These are phyloP conservation scores for Lordiphosa mommai DNA, from an alignment of 1,140 invertebrate genomes.

Conservation along the genomic window DNA sequence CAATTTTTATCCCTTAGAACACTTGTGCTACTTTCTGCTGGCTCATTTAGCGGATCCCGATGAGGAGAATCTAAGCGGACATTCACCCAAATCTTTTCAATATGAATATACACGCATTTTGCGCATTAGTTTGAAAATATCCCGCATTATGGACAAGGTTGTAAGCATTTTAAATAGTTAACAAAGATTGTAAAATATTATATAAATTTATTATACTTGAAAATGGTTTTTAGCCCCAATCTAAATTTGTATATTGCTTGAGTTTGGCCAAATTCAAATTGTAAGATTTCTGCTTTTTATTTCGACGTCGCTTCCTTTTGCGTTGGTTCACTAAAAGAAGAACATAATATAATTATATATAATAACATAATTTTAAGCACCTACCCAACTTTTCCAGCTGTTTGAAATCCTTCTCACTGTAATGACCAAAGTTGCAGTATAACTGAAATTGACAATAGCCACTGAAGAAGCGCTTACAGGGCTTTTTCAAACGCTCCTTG, in stretches of 20 bases:
- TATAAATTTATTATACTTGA: slow-evolving; percentile 3
- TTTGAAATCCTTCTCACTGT: slow-evolving; percentile 39
- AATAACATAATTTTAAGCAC: not conserved
- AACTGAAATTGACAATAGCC: slow-evolving; percentile 61
- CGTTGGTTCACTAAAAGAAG: not conserved
- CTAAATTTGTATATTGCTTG: slow-evolving; percentile 14
- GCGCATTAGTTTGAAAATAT: slow-evolving; percentile 59
- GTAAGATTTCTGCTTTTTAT: not conserved
- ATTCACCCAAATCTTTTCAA: slow-evolving; percentile 61
- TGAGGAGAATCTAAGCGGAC: slow-evolving; percentile 57
- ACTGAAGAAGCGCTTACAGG: slow-evolving; percentile 50
- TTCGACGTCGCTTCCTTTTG: slow-evolving; percentile 15
- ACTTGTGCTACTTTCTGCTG: slow-evolving; percentile 70
- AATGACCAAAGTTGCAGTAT: slow-evolving; percentile 61
- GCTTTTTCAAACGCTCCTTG: slow-evolving; percentile 42
- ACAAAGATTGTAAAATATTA: slow-evolving; percentile 8
- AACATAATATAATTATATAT: no score
- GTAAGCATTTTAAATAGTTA: slow-evolving; percentile 38
- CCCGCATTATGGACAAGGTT: slow-evolving; percentile 64
- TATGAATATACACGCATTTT: slow-evolving; percentile 62
- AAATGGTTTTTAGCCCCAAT: slow-evolving; percentile 31
- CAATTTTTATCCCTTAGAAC: slow-evolving; percentile 43
- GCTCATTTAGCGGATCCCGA: slow-evolving; percentile 65
- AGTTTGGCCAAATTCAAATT: slow-evolving; percentile 26
- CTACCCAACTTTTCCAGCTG: slow-evolving; percentile 53